Evolutionary conservation across 2,113 vertebrate genomes (phyloP), one percentile per base, ranked within the genome.

Genomic region (Dicerorhinus sumatrensis): DNA sequence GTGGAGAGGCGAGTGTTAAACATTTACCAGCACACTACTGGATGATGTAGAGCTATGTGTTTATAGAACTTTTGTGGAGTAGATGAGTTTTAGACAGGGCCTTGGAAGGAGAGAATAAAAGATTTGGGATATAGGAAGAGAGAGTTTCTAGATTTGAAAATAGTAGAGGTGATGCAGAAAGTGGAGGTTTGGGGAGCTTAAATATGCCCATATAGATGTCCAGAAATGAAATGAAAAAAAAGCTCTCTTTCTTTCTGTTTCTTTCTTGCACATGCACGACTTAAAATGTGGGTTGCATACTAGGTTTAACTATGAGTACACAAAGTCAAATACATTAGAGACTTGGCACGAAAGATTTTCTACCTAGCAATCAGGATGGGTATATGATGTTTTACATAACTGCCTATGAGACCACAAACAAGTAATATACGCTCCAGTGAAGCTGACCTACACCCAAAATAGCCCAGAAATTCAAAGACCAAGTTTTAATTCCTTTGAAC

Each of bases 321-420:
- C 36, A 94, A 36, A 36, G 54, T 72, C 18, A 77, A 76, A 51
- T 4, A 13, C 20, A 65, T 56, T 58, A 81, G 42, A 93, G 39
- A 70, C 20, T 94, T 83, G 46, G 33, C 27, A 81, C 58, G 27
- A 23, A 67, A 63, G 58, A 7, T 29, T 72, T 94, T 88, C 58
- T 82, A 80, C 23, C n/a, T 54, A 72, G n/a, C 5, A 87, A 7
- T 81, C 36, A 89, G 46, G 18, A 89, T 67, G 76, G 46, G 25
- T 58, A 76, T 76, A 29, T 79, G 72, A 85, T 56, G 36, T 39
- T 96, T 67, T 51, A n/a, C 60, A 48, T 86, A 75, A 88, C 82
- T 84, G 21, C 39, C 42, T 72, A 31, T n/a, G 62, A 92, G 91
- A 16, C 65, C 70, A 95, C 82, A 96, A 91, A 77, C 21, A 81